Percentiles rank a stretch among this genome's conserved stretches.
These are phyloP conservation scores for Muntiacus muntjak DNA, from an alignment of 2,113 vertebrate genomes.

Conservation along the genomic window DNA sequence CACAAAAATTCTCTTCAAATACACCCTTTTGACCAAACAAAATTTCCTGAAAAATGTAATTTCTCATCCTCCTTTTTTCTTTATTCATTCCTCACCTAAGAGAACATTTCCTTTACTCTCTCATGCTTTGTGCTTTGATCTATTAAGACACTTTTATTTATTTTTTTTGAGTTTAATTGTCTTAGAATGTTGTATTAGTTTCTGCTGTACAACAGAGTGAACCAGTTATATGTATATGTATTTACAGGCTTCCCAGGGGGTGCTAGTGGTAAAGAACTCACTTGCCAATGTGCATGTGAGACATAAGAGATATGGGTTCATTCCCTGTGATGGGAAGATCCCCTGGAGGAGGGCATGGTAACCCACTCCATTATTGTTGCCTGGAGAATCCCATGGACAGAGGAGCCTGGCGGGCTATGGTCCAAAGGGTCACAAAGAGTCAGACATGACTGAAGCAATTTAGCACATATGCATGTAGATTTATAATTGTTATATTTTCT, in stretches of 20 bases:
- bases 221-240: not conserved
- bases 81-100: not conserved
- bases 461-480: not conserved
- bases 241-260: accelerated
- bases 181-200: not conserved
- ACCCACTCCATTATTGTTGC: not conserved
- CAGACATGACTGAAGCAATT: not conserved
- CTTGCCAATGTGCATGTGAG: accelerated
- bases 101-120: not conserved
- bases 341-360: not conserved
- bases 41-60: not conserved
- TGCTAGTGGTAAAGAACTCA: not conserved
- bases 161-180: not conserved
- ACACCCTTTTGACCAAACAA: not conserved
- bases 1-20: not conserved
- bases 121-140: not conserved
- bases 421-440: not conserved
- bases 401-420: not conserved
- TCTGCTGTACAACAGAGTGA: not conserved
- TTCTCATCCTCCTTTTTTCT: not conserved
- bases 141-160: not conserved
- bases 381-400: not conserved
- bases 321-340: not conserved
- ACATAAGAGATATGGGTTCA: not conserved
- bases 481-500: not conserved